Conservation (phyloP, 2,797 vertebrate genomes). For the Sebastiscus tertius region DNA sequence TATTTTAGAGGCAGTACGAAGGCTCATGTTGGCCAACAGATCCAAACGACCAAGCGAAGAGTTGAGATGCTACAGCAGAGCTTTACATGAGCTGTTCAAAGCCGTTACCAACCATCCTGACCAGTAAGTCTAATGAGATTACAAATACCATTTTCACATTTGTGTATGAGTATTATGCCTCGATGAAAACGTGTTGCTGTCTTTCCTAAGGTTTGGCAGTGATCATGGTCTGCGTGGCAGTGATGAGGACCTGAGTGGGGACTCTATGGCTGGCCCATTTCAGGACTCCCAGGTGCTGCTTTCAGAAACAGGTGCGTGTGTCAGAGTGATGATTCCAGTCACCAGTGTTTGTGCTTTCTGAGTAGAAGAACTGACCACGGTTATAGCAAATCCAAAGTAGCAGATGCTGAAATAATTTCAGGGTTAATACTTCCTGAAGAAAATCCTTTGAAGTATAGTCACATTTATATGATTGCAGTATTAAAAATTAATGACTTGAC, state of each 20-base stretch:
- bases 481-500: neutral
- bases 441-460: neutral
- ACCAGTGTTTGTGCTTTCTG: neutral
- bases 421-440: neutral
- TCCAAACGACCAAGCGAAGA: constrained; percentile 55
- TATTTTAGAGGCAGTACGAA: constrained; percentile 28
- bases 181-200: neutral
- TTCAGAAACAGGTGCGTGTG: constrained; percentile 80
- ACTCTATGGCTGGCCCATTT: constrained; percentile 40
- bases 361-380: neutral
- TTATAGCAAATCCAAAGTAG: neutral
- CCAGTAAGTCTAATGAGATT: constrained; percentile 67
- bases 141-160: neutral
- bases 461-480: neutral
- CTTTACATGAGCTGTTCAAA: constrained; percentile 73
- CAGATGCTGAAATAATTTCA: constrained; percentile 1
- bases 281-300: constrained; percentile 67
- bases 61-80: constrained; percentile 62
- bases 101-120: constrained; percentile 58
- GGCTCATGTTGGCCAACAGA: constrained; percentile 25
- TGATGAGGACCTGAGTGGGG: constrained; percentile 63
- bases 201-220: constrained; percentile 69
- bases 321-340: neutral
- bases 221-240: constrained; percentile 55
- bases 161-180: neutral